phyloP scores from a whole-genome alignment of 1,140 invertebrate species.

The Bombus waltoni region DNA sequence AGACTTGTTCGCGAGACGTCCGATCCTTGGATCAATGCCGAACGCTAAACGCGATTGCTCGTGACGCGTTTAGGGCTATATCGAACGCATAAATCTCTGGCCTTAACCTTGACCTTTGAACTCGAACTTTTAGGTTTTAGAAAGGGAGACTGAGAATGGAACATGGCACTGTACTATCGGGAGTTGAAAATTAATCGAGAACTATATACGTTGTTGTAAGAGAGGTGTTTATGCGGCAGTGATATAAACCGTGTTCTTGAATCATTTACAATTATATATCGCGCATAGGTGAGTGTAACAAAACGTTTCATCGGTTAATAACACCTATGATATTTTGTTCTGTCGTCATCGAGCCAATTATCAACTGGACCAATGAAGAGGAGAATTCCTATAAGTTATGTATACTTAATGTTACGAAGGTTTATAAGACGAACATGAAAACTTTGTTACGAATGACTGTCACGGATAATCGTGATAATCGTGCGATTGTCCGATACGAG shows the following conservation, averaged over 20 bases:
- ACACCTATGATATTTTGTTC: background rate
- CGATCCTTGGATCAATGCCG: constrained; percentile 67
- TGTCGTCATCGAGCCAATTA: background rate
- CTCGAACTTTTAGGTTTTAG: background rate
- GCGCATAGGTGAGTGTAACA: no score
- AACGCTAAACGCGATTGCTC: constrained; percentile 45
- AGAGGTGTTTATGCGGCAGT: background rate
- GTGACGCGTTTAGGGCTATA: constrained; percentile 51
- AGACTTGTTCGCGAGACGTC: background rate
- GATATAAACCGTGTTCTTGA: background rate
- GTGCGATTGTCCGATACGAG: no score
- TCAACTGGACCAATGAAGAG: background rate
- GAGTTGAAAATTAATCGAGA: background rate
- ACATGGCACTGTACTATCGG: no score
- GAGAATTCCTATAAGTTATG: background rate
- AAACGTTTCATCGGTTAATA: background rate
- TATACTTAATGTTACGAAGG: no score
- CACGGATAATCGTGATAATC: background rate
- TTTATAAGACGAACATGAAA: background rate
- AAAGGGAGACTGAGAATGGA: background rate
- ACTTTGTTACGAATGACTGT: background rate
- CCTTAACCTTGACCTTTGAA: constrained; percentile 63
- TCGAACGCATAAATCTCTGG: constrained; percentile 56
- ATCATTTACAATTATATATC: background rate
- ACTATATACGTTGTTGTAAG: background rate